Base-by-base conservation (phyloP, 2,888 invertebrate genomes). In the Orchesellides sinensis region DNA sequence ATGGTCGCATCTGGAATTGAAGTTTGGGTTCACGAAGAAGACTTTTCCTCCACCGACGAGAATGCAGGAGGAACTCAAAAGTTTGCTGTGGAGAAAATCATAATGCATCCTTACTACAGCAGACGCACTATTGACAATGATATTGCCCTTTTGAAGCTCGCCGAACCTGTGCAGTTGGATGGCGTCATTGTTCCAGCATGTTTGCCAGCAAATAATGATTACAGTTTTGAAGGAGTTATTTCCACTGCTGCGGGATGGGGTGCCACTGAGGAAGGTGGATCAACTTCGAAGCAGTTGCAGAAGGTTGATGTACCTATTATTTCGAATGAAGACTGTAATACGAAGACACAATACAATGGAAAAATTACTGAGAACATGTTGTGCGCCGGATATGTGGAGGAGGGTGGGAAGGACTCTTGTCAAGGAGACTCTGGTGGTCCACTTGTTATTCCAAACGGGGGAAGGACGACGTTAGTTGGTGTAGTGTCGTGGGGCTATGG, bases 281-380 rank as follows among this genome's bases (percentile, higher is more conserved):
- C 68, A 19, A 78, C 78, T 14, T 84, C 86, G 14, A 78, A 72
- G 2, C 75, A 61, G 14, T 63, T 88, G 0, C 35, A 70, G 56
- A 86, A 87, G 72, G 88, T 88, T 10, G 81, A 85, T 17, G 87
- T 88, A 21, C 88, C 88, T 17, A 86, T 88, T 23, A 86, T 88
- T 47, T 72, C 73, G 0, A 86, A 87, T 54, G 54, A 66, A 1
- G 79, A 79, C 6, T 87, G 87, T 49, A 85, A 82, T 23, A 81
- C 84, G 1, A 75, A 84, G 32, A 85, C 87, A 0, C 35, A 70
- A 23, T 86, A 86, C 69, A 78, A 54, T 35, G 83, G 84, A n/a
- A 83, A 83, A 45, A 81, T 85, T 12, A 83, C 81, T 8, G 83
- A 83, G 25, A 80, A 83, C 35, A 84, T 84, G 84, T n/a, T 83